These are phyloP conservation scores for Oncorhynchus gorbuscha DNA, from an alignment of 2,113 vertebrate genomes.

Conservation along the genomic window DNA sequence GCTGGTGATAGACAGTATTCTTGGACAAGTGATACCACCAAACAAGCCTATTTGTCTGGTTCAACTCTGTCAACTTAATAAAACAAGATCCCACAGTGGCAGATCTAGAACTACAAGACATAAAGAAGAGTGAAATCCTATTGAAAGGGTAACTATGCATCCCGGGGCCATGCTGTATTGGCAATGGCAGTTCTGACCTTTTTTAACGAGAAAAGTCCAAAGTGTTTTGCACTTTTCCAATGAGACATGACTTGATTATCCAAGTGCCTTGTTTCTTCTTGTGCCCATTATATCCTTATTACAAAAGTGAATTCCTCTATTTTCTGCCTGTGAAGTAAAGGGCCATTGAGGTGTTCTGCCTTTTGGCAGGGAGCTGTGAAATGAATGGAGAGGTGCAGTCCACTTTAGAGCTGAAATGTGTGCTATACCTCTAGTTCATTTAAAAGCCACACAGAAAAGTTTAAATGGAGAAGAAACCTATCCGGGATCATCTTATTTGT, in stretches of 20 bases:
- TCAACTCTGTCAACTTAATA: not conserved
- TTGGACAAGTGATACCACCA: not conserved
- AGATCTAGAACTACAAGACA: not conserved
- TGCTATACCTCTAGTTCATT: no score
- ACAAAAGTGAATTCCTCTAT: not conserved
- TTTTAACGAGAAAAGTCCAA: no score
- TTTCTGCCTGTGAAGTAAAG: not conserved
- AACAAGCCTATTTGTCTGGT: not conserved
- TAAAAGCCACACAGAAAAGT: no score
- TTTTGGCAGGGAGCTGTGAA: no score
- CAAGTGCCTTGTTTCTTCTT: not conserved
- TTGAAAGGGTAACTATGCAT: not conserved
- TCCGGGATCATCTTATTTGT: no score
- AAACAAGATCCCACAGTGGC: not conserved
- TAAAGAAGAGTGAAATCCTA: not conserved
- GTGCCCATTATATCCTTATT: not conserved
- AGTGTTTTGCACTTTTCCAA: not conserved
- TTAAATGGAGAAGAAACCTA: no score
- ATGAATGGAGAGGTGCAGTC: no score
- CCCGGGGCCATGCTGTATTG: not conserved
- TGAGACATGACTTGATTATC: not conserved
- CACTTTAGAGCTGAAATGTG: no score
- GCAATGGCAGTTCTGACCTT: not conserved
- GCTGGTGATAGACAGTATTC: not conserved
- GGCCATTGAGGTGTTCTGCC: no score